Evolutionary conservation across 2,797 vertebrate genomes (phyloP), one percentile per base, ranked within the genome.

Genomic region (Xiphophorus birchmanni): DNA sequence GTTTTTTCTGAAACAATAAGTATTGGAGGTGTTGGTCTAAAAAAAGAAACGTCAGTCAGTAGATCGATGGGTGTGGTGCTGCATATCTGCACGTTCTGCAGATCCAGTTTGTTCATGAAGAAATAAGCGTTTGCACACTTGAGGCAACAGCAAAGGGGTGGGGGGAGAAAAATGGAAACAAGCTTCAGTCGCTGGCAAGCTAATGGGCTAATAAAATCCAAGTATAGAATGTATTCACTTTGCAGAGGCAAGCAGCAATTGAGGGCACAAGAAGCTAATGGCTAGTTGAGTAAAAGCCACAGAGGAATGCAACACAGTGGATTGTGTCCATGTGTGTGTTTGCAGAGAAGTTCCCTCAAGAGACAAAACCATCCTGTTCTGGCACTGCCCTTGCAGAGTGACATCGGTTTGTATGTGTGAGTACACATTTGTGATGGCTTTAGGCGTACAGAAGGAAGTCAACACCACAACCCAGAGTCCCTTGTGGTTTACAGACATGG

Each of bases 161-260:
- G 84, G 80, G 11, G 79, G 87, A 67, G 52, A 74, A 65, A 74
- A 72, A 72, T 76, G 75, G 44, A 86, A 89, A 83, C 73, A 17
- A 23, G 78, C 79, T 84, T 88, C 75, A 86, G 82, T 26, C 71
- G 81, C 84, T 84, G 84, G 82, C 81, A 6, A 89, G 88, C 91
- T 93, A 88, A 95, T 92, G 87, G 83, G 87, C 91, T 93, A 95
- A 95, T 95, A 93, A 95, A 95, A 87, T 94, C 90, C 92, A 93
- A 92, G 86, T 94, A 91, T 93, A 95, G 93, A 86, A 86, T 40
- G 78, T 23, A 71, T 89, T 69, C 71, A 75, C 77, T 86, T 86
- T 85, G 77, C 85, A 89, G 82, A 81, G 80, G 78, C 83, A 88
- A 80, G 88, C 80, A 85, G 88, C 90, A 90, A 84, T 72, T 88